Evolutionary conservation across 2,797 vertebrate genomes (phyloP).

Genomic region (Remorina albescens): DNA sequence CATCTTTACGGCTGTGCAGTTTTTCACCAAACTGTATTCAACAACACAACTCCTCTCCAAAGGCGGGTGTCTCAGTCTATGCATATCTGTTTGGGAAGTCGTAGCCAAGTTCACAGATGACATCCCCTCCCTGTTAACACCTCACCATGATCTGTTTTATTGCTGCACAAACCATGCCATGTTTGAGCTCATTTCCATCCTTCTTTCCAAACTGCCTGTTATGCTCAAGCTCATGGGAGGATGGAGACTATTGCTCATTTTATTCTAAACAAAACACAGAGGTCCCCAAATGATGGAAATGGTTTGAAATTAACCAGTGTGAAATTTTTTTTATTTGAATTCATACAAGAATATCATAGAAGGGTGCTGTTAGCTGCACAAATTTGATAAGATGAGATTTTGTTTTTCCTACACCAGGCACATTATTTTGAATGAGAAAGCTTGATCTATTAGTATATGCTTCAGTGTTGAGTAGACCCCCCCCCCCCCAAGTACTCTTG

Average conservation of each 20-base stretch:
- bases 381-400: too few relatives aligned
- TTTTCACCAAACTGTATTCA: constrained; percentile 31
- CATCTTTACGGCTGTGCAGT: constrained; percentile 38
- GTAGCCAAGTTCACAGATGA: constrained; percentile 26
- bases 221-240: background rate
- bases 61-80: constrained; percentile 5
- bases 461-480: too few relatives aligned
- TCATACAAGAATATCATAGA: too few relatives aligned
- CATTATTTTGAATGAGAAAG: background rate
- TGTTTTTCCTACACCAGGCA: too few relatives aligned
- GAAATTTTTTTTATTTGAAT: too few relatives aligned
- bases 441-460: background rate
- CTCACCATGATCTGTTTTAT: constrained; percentile 41
- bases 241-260: constrained; percentile 10
- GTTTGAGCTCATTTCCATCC: constrained; percentile 22
- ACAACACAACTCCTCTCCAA: constrained; percentile 9
- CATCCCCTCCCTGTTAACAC: constrained; percentile 10
- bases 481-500: background rate
- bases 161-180: constrained; percentile 10
- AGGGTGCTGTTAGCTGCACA: too few relatives aligned
- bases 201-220: background rate
- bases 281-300: constrained; percentile 5
- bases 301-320: background rate
- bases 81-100: constrained; percentile 21
- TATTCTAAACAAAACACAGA: constrained; percentile 31